Evolutionary conservation across 2,113 vertebrate genomes (phyloP).

Genomic region (Ciconia stormi): DNA sequence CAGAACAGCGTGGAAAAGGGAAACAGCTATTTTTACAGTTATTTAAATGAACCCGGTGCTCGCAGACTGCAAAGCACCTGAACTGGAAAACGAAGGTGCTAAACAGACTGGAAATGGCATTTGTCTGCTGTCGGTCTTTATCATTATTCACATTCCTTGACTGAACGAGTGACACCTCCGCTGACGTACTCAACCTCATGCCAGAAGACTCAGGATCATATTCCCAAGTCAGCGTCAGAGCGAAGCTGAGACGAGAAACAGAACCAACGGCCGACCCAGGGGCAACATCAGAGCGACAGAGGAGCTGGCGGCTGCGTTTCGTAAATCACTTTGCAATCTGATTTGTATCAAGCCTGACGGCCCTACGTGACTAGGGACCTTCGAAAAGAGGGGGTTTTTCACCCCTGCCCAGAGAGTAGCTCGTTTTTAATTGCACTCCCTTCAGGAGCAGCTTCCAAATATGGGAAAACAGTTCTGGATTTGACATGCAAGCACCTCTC

Average conservation of each 20-base stretch:
- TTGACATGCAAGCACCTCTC: not conserved
- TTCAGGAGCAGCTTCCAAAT: not conserved
- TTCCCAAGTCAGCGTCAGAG: not conserved
- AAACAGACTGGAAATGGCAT: not conserved
- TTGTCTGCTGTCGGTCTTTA: not conserved
- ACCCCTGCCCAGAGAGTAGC: no score
- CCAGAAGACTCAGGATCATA: not conserved
- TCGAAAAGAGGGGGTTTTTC: not conserved
- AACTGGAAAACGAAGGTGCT: not conserved
- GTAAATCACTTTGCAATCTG: not conserved
- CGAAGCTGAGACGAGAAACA: not conserved
- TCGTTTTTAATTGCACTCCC: fast-evolving
- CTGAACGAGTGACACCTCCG: not conserved
- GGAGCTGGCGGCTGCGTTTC: not conserved
- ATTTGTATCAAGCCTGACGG: not conserved
- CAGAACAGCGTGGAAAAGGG: not conserved
- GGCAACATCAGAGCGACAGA: not conserved
- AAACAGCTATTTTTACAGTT: not conserved
- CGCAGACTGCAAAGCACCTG: not conserved
- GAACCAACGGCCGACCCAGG: not conserved
- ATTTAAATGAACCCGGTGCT: fast-evolving
- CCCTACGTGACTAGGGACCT: not conserved
- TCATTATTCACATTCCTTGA: not conserved
- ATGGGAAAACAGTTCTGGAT: not conserved
- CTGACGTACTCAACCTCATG: not conserved